These are phyloP conservation scores for Aldrovandia affinis DNA, from an alignment of 2,797 vertebrate genomes.

Conservation along the genomic window DNA sequence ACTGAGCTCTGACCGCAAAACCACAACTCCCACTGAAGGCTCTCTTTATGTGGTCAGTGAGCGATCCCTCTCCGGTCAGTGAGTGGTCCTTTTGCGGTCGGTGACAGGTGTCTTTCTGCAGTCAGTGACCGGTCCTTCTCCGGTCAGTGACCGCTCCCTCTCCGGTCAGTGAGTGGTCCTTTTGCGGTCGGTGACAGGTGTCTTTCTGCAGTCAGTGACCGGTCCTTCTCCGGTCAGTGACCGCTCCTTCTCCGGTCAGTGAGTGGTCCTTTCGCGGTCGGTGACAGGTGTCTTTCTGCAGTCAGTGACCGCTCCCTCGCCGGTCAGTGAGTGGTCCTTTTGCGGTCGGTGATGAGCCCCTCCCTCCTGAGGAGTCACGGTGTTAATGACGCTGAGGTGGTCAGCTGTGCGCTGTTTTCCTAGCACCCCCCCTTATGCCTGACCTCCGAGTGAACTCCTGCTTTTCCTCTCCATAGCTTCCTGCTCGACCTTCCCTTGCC, in stretches of 20 bases:
- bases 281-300: no score
- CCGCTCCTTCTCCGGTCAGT: no score
- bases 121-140: not conserved
- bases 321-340: no score
- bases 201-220: not conserved
- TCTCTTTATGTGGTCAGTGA: not conserved
- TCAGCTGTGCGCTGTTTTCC: not conserved
- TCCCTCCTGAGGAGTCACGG: not conserved
- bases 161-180: no score
- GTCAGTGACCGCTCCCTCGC: no score
- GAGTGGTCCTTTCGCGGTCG: no score
- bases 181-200: no score
- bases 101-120: not conserved
- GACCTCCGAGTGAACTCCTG: conserved; percentile 6
- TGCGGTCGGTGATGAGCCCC: not conserved
- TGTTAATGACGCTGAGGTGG: no score
- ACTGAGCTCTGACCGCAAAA: not conserved
- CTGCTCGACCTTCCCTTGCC: not conserved
- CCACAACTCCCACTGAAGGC: not conserved
- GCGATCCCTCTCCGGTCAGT: no score
- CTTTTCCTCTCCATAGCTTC: not conserved
- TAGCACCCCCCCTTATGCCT: not conserved
- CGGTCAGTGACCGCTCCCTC: no score
- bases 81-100: no score
- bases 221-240: no score